These are phyloP conservation scores for Dromococcyx pavoninus DNA, from an alignment of 2,797 vertebrate genomes.

Conservation along the genomic window DNA sequence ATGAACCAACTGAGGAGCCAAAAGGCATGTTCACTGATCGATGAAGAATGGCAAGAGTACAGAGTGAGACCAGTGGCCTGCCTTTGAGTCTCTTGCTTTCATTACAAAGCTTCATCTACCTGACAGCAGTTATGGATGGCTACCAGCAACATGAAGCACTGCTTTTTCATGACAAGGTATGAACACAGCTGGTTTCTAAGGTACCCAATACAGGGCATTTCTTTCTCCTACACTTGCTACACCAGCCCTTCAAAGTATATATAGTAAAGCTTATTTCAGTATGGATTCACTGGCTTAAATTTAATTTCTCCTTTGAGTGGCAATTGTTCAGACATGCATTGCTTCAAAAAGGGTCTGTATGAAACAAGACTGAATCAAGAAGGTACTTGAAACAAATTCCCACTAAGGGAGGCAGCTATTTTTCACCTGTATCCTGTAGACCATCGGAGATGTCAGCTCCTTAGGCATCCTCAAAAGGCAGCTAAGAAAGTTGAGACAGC, in stretches of 20 bases:
- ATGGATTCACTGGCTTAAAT: background rate
- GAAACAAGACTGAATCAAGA: background rate
- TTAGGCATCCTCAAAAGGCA: background rate
- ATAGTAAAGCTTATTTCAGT: background rate
- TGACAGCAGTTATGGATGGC: background rate
- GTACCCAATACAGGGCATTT: background rate
- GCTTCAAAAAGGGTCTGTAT: background rate
- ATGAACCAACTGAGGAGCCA: background rate
- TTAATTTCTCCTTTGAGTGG: background rate
- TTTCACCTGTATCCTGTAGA: background rate
- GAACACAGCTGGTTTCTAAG: background rate
- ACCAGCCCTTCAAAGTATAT: background rate
- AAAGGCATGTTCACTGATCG: background rate
- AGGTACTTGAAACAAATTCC: background rate
- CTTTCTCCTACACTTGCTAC: background rate
- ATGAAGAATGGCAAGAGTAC: background rate
- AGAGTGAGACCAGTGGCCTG: background rate
- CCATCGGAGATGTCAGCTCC: background rate
- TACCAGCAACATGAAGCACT: background rate
- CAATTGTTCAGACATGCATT: background rate
- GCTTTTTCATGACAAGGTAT: background rate
- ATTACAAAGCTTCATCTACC: background rate
- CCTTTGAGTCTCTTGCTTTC: background rate
- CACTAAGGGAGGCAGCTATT: background rate
- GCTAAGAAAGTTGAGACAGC: background rate